phyloP scores from a whole-genome alignment of 2,888 invertebrate species.

The Acrobasis suavella region DNA sequence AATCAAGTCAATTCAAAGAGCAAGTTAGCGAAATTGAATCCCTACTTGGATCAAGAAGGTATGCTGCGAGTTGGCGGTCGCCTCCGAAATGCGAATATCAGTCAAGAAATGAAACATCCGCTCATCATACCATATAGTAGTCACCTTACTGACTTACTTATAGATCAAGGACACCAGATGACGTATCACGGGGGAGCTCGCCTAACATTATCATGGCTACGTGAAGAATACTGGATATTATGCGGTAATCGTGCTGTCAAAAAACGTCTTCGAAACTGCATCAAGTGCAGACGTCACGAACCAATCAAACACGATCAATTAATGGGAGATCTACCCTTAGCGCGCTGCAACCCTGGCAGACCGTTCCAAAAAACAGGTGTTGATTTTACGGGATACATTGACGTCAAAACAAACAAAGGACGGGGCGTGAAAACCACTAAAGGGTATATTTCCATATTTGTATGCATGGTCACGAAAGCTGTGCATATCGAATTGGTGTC shows the following conservation, averaged over 20 bases:
- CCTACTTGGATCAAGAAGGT: too few species aligned
- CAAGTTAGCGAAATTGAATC: too few species aligned
- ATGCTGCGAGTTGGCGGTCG: conserved; percentile 14
- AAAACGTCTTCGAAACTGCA: conserved; percentile 17
- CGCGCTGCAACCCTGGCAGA: conserved; percentile 23
- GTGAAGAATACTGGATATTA: conserved; percentile 24
- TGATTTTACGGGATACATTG: conserved; percentile 29
- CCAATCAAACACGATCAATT: conserved; percentile 17
- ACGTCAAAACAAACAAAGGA: conserved; percentile 29
- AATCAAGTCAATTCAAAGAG: too few species aligned
- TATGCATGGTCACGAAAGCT: conserved; percentile 31
- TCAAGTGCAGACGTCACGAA: conserved; percentile 23
- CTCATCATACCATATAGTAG: conserved; percentile 19
- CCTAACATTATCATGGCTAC: conserved; percentile 16
- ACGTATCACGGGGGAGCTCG: conserved; percentile 27
- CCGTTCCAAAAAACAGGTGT: conserved; percentile 29
- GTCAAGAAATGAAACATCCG: not conserved
- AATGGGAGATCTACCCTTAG: conserved; percentile 24
- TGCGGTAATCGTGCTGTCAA: conserved; percentile 24
- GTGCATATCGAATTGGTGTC: conserved; percentile 31
- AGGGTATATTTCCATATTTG: conserved; percentile 28
- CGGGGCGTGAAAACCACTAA: conserved; percentile 27
- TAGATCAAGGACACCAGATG: conserved; percentile 20
- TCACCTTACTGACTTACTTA: conserved; percentile 18
- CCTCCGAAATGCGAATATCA: conserved; percentile 10